Evolutionary conservation across 2,113 vertebrate genomes (phyloP).

Genomic region (Eonycteris spelaea): DNA sequence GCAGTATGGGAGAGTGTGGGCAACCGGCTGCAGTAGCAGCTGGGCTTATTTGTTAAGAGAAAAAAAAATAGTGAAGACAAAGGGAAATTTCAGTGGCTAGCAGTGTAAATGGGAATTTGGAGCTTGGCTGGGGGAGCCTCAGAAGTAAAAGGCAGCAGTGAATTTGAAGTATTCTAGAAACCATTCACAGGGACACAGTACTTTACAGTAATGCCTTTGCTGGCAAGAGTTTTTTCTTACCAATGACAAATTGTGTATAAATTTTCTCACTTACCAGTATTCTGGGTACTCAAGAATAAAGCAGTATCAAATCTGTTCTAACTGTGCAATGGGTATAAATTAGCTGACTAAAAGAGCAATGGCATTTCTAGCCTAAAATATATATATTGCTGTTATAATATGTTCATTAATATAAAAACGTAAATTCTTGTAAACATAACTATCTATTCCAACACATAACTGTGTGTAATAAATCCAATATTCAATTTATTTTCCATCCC

Average conservation of each 20-base stretch:
- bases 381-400: neutral
- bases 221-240: neutral
- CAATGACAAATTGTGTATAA: neutral
- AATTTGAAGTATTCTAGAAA: neutral
- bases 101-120: neutral
- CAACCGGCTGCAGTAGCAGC: slow-evolving; percentile 63
- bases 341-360: neutral
- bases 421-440: neutral
- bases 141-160: neutral
- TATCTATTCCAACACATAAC: neutral
- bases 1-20: slow-evolving; percentile 18
- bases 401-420: neutral
- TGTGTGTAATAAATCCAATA: neutral
- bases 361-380: neutral
- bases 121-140: neutral
- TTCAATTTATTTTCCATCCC: neutral
- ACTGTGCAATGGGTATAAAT: neutral
- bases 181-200: neutral
- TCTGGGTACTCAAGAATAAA: neutral
- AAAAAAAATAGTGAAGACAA: slow-evolving; percentile 43
- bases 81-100: slow-evolving; percentile 27
- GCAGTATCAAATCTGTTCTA: neutral
- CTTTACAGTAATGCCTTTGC: neutral
- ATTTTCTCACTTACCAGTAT: neutral
- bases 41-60: slow-evolving; percentile 58